Evolutionary conservation across 2,888 invertebrate species (phyloP).

Genomic region (Augiades crinisus): DNA sequence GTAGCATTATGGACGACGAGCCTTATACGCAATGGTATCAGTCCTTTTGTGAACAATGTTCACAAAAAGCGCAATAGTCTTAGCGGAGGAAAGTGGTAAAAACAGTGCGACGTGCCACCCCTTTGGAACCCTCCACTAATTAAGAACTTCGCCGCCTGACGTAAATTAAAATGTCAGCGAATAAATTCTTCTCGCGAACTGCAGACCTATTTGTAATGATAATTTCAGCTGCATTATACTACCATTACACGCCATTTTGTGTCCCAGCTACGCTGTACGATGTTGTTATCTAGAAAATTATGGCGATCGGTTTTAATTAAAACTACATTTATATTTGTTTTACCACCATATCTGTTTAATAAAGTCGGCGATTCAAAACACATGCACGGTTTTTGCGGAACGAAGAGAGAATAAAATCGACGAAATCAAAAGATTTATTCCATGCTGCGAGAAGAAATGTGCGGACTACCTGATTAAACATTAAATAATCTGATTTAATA

Average conservation of each 20-base stretch:
- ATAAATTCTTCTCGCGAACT: conserved; percentile 46
- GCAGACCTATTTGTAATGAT: conserved; percentile 44
- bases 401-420: no score
- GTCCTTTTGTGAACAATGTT: conserved; percentile 9
- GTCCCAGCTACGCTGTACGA: background rate
- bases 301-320: no score
- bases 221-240: conserved; percentile 25
- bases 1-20: no score
- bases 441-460: no score
- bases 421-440: no score
- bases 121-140: conserved; percentile 48
- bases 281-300: no score
- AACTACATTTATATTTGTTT: no score
- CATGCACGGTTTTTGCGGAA: no score
- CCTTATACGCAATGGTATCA: conserved; percentile 5
- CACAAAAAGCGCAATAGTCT: conserved; percentile 23
- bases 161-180: conserved; percentile 53
- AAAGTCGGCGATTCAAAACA: conserved; percentile 1
- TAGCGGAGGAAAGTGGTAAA: conserved; percentile 40
- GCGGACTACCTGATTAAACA: no score
- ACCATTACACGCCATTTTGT: conserved; percentile 7
- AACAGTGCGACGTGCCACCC: conserved; percentile 36
- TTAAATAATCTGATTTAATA: no score
- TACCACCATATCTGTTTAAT: no score
- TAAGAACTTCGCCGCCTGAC: conserved; percentile 58